phyloP scores from a whole-genome alignment of 2,888 invertebrate genomes.

The Leptogaster cylindrica region DNA sequence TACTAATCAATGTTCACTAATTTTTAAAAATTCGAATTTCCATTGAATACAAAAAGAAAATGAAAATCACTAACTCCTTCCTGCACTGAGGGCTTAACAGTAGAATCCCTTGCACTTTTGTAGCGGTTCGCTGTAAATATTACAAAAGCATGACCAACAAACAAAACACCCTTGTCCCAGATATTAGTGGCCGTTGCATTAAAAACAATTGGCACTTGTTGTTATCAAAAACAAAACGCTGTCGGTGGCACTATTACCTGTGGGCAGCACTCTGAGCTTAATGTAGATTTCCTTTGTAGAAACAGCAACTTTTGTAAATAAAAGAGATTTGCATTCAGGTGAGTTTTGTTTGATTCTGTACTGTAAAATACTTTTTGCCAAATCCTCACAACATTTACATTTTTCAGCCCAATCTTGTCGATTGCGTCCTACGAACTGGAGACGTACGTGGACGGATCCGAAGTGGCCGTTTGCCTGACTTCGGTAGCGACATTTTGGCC shows the following conservation, averaged over 20 bases:
- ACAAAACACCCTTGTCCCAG: conserved; percentile 16
- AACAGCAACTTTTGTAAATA: conserved; percentile 32
- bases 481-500: conserved; percentile 79
- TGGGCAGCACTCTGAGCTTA: conserved; percentile 16
- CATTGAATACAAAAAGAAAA: too few species aligned
- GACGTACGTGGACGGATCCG: conserved; percentile 72
- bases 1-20: too few species aligned
- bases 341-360: conserved; percentile 5
- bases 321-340: conserved; percentile 5
- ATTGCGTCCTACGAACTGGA: conserved; percentile 79
- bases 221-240: background rate
- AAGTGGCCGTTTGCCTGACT: conserved; percentile 80
- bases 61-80: too few species aligned
- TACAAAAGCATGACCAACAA: conserved; percentile 10
- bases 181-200: conserved; percentile 3
- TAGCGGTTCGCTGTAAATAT: conserved; percentile 26
- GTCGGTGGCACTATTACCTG: conserved; percentile 17
- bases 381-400: conserved; percentile 49
- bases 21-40: too few species aligned
- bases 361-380: too few species aligned
- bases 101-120: conserved; percentile 4
- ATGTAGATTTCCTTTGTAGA: conserved; percentile 39
- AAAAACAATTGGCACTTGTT: conserved; percentile 14
- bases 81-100: conserved; percentile 7
- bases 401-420: conserved; percentile 82